Evolutionary conservation across 2,888 invertebrate species (phyloP), one percentile per base, ranked within the genome.

Genomic region (Sphaerophoria taeniata): DNA sequence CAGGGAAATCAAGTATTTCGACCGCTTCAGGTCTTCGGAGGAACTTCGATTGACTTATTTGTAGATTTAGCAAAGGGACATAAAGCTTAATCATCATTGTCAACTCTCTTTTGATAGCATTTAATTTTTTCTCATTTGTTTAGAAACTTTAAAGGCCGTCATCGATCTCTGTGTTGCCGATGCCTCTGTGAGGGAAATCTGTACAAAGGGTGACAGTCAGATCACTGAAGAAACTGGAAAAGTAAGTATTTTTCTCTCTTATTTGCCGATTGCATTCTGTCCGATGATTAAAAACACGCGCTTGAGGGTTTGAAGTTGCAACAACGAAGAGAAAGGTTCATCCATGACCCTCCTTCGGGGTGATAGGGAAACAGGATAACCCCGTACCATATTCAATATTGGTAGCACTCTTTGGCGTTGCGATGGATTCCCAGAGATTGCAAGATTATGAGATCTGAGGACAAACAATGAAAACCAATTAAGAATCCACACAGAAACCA

Each of bases 181-280:
- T 88, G 96, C 96, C 81, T 98, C 98, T 71, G 98, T 98, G 6
- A 94, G 97, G 89, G 97, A 97, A 90, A 94, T 99, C 88, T 99
- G 99, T 93, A 97, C 97, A 92, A 95, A 94, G 92, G 99, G 99
- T 61, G 99, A 99, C 93, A 94, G 94, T 90, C 93, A 96, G 87
- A 93, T 99, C 84, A 90, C 94, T 61, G 98, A 99, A 88, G 98
- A 98, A 93, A 98, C 99, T 53, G 95, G 95, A 88, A 98, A 98
- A 93, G 97, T 98, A 90, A 90, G 90, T 89, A 56, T 45, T 16
- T 7, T 45, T n/a, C 67, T 24, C 31, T 55, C 12, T 7, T 12
- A 1, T 11, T n/a, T 33, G n/a, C 43, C 6, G 14, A 39, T 14
- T 49, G 1, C n/a, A 51, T 12, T 5, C 16, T 69, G 71, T 91